A percentile compares a stretch with the other conserved stretches of the same genome.
Evolutionary conservation across 30 jellyfish, hydroid and myxozoan genomes (phyloP).

Genomic region (Nemopilema nomurai): DNA sequence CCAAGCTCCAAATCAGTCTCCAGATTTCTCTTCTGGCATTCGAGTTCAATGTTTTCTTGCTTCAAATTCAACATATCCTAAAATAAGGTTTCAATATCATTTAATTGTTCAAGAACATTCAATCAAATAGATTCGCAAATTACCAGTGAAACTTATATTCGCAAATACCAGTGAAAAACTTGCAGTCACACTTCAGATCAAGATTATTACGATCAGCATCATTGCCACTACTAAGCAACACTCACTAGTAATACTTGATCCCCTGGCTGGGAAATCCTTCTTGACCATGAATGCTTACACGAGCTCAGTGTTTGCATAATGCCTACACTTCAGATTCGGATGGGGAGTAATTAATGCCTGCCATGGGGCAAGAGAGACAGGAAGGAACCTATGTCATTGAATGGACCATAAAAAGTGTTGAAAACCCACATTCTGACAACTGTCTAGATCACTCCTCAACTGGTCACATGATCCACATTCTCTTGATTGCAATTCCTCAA

Average conservation of each 20-base stretch:
- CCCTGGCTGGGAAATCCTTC: too few species aligned
- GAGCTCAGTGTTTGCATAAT: too few species aligned
- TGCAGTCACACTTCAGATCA: not conserved
- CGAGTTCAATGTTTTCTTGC: conserved; percentile 30
- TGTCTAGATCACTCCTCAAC: not conserved
- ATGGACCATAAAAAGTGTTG: not conserved
- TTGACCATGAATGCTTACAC: too few species aligned
- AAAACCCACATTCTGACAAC: conserved; percentile 19
- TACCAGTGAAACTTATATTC: not conserved
- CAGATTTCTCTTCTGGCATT: conserved; percentile 15
- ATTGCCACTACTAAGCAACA: too few species aligned
- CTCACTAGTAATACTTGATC: too few species aligned
- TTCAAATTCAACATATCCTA: conserved; percentile 21
- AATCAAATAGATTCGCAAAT: not conserved
- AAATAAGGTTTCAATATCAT: not conserved
- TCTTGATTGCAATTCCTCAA: conserved; percentile 9
- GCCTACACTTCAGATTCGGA: too few species aligned
- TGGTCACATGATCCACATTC: conserved; percentile 5
- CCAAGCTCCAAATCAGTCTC: conserved; percentile 39
- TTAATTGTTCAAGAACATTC: not conserved
- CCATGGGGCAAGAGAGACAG: too few species aligned
- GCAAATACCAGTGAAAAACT: too few species aligned
- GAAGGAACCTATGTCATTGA: not conserved
- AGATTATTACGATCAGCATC: too few species aligned
- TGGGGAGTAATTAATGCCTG: too few species aligned